These are phyloP conservation scores for Mobula hypostoma DNA, from an alignment of 2,113 vertebrate genomes.

Conservation along the genomic window DNA sequence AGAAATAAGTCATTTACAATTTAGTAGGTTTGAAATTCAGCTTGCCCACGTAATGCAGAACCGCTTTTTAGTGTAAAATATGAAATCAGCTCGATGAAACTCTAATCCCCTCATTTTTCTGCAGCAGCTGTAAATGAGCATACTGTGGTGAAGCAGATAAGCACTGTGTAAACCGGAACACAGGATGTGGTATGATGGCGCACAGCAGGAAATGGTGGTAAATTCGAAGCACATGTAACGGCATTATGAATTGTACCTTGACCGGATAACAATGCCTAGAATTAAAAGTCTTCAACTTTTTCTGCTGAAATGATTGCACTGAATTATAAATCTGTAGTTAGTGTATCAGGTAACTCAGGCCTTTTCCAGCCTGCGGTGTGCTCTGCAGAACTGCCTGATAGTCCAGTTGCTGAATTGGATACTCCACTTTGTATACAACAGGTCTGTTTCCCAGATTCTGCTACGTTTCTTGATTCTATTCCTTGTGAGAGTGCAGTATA, in stretches of 20 bases:
- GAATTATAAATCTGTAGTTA: not conserved
- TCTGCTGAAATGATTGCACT: too few species aligned
- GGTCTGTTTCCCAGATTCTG: not conserved
- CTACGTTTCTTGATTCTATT: not conserved
- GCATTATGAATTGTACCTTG: not conserved
- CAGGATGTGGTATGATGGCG: not conserved
- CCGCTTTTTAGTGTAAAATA: not conserved
- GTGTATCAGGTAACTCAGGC: not conserved
- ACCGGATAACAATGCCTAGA: not conserved
- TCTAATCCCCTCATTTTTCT: slow-evolving; percentile 1
- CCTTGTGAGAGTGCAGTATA: not conserved
- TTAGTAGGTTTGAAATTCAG: not conserved
- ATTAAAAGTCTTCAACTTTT: not conserved
- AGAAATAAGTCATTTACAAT: not conserved
- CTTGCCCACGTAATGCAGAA: not conserved
- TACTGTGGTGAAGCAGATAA: not conserved
- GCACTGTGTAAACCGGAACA: not conserved
- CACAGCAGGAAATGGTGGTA: slow-evolving; percentile 18
- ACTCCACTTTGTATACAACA: not conserved
- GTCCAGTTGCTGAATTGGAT: not conserved
- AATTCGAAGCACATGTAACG: not conserved
- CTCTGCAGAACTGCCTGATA: not conserved
- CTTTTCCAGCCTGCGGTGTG: not conserved
- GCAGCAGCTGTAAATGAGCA: not conserved
- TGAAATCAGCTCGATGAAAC: not conserved